Evolutionary conservation across 2,888 invertebrate species (phyloP).

Genomic region (Petrolisthes cinctipes): DNA sequence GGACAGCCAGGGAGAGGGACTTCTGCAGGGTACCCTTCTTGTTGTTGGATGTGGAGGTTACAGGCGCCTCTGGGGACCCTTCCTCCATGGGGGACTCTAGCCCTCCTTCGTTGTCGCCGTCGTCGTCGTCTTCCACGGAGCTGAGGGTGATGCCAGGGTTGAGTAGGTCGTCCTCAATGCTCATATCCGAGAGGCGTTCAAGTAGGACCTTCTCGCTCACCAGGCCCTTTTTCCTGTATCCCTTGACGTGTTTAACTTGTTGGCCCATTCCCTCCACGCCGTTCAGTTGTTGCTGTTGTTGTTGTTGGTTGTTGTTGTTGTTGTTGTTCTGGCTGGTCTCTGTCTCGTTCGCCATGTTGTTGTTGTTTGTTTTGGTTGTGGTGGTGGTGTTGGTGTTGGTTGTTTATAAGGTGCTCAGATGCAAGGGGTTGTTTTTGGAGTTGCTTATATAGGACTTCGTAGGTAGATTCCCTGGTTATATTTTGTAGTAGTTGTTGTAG

Average conservation of each 20-base stretch:
- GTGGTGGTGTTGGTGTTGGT: too few species aligned
- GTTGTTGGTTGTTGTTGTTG: too few species aligned
- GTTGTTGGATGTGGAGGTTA: too few species aligned
- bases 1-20: slow-evolving; percentile 63
- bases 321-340: slow-evolving; percentile 51
- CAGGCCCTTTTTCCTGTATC: slow-evolving; percentile 64
- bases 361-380: too few species aligned
- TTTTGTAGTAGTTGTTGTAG: too few species aligned
- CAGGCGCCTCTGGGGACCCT: slow-evolving; percentile 39
- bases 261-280: slow-evolving; percentile 39
- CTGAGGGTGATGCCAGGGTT: slow-evolving; percentile 65
- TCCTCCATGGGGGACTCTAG: slow-evolving; percentile 46
- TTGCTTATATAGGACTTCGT: too few species aligned
- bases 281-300: too few species aligned
- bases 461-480: too few species aligned
- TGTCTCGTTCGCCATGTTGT: slow-evolving; percentile 65
- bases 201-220: slow-evolving; percentile 64
- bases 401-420: too few species aligned
- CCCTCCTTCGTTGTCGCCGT: slow-evolving; percentile 46
- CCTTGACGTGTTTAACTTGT: slow-evolving; percentile 60
- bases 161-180: slow-evolving; percentile 62
- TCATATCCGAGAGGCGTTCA: slow-evolving; percentile 65
- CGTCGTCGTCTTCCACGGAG: slow-evolving; percentile 64
- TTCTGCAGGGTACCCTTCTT: slow-evolving; percentile 59
- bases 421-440: too few species aligned